Conservation (phyloP, 2,797 vertebrate species). For the Nyctibius grandis region DNA sequence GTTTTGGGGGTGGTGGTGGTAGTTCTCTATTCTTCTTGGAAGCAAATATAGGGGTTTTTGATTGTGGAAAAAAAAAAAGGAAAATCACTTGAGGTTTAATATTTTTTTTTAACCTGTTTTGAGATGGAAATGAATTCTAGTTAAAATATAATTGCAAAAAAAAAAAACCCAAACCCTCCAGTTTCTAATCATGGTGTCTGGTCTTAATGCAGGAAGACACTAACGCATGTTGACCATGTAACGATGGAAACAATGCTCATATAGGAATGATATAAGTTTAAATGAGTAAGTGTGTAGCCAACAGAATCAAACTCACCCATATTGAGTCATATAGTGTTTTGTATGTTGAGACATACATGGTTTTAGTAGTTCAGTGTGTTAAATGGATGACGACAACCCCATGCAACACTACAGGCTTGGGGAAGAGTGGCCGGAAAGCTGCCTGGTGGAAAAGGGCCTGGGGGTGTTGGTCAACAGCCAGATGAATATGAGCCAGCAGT, state of each 20-base stretch:
- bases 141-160: neutral
- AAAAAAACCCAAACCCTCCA: neutral
- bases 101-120: neutral
- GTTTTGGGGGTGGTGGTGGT: neutral
- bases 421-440: too few relatives aligned
- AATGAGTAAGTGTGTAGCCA: neutral
- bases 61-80: neutral
- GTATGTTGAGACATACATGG: neutral
- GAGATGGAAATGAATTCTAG: neutral
- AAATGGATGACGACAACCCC: too few relatives aligned
- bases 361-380: neutral
- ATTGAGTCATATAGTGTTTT: neutral
- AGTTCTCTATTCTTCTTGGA: neutral
- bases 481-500: too few relatives aligned
- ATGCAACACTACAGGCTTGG: too few relatives aligned
- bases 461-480: too few relatives aligned
- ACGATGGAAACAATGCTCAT: neutral
- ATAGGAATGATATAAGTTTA: neutral
- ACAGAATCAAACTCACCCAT: neutral
- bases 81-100: neutral
- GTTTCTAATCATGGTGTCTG: neutral
- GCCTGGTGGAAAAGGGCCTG: too few relatives aligned
- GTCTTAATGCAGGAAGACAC: neutral
- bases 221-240: neutral
- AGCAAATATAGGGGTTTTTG: rapidly evolving